phyloP scores from a whole-genome alignment of 2,888 invertebrate genomes.

The Mylabris sibirica region DNA sequence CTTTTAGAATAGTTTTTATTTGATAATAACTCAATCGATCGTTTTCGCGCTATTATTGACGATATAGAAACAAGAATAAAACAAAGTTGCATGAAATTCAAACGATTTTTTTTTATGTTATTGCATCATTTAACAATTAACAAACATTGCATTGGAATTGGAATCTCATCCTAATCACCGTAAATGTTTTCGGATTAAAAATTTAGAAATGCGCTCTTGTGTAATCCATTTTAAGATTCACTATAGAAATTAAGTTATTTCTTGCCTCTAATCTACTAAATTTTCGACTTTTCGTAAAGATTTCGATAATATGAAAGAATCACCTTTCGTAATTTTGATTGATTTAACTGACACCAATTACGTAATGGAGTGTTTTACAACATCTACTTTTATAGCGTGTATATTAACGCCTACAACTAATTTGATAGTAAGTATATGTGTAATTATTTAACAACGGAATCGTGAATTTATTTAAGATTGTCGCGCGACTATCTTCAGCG shows the following conservation, averaged over 20 bases:
- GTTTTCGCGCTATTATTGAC: no score
- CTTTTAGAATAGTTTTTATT: not conserved
- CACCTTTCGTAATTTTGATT: not conserved
- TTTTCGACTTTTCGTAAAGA: not conserved
- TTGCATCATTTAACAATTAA: conserved; percentile 9
- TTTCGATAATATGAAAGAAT: not conserved
- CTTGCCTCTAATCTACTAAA: not conserved
- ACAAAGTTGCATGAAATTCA: not conserved
- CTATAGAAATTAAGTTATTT: not conserved
- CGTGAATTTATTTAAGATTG: no score
- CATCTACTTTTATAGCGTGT: not conserved
- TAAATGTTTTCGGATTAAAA: not conserved
- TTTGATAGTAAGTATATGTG: no score
- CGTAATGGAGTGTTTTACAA: not conserved
- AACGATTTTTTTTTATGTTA: not conserved
- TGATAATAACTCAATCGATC: no score
- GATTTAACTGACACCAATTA: not conserved
- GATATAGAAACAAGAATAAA: no score
- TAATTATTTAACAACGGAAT: no score
- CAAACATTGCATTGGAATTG: not conserved
- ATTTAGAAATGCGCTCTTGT: not conserved
- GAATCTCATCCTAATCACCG: not conserved
- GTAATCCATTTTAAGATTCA: not conserved
- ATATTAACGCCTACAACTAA: no score
- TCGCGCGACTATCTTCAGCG: no score